Evolutionary conservation across 2,888 invertebrate genomes (phyloP).

Genomic region (Dryadula phaetusa): DNA sequence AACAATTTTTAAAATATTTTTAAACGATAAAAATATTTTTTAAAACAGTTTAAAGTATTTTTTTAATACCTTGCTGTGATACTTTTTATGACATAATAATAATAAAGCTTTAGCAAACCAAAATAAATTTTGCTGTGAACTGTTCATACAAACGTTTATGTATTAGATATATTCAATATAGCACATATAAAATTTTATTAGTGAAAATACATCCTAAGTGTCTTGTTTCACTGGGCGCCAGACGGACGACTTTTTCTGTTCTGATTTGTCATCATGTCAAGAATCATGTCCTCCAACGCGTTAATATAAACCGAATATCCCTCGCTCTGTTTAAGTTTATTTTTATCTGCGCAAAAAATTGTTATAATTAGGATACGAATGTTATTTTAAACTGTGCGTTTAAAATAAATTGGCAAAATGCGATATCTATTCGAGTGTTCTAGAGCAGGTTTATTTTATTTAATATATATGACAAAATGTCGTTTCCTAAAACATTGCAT

Average conservation of each 20-base stretch:
- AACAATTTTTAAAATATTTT: no score
- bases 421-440: neutral
- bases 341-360: neutral
- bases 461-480: no score
- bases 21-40: no score
- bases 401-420: neutral
- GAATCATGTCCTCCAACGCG: slow-evolving; percentile 16
- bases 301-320: neutral
- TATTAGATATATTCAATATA: neutral
- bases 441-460: neutral
- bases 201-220: neutral
- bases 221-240: slow-evolving; percentile 25
- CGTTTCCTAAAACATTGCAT: no score
- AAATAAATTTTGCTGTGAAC: no score
- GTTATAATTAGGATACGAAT: neutral
- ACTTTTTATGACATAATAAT: no score
- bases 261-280: slow-evolving; percentile 14
- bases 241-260: slow-evolving; percentile 27
- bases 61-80: no score
- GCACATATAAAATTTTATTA: neutral
- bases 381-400: neutral
- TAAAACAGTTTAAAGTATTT: no score
- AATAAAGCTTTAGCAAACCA: neutral
- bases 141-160: no score
- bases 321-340: neutral